Percentiles rank a stretch among this genome's conserved stretches.
phyloP scores from a whole-genome alignment of 2,888 invertebrate genomes.

The Cybosia mesomella region DNA sequence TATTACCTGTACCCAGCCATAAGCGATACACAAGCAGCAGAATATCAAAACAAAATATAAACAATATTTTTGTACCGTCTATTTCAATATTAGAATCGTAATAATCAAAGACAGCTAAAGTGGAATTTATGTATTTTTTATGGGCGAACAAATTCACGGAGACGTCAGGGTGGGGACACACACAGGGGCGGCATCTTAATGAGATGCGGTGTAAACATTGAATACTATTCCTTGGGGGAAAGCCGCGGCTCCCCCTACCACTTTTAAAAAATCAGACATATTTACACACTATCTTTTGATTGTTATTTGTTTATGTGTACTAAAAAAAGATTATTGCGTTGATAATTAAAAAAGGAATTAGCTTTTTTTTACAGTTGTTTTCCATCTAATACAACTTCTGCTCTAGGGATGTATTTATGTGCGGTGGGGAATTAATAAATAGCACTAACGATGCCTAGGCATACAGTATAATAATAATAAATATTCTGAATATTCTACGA shows the following conservation, averaged over 20 bases:
- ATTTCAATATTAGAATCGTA: constrained; percentile 41
- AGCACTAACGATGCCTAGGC: no score
- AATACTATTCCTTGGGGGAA: constrained; percentile 71
- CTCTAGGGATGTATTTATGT: background rate
- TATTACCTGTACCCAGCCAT: no score
- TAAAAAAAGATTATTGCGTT: constrained; percentile 29
- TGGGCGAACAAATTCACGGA: constrained; percentile 69
- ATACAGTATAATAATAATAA: no score
- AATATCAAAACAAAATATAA: background rate
- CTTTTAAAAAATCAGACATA: constrained; percentile 49
- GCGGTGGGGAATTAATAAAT: no score
- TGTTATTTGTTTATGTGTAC: constrained; percentile 40
- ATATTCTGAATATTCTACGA: no score
- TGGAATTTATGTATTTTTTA: constrained; percentile 76
- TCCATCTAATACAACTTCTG: background rate
- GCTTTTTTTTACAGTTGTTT: background rate
- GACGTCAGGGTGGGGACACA: constrained; percentile 42
- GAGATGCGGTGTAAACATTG: constrained; percentile 79
- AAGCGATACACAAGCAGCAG: no score
- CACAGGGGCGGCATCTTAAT: constrained; percentile 67
- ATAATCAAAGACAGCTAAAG: constrained; percentile 56
- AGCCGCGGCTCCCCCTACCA: constrained; percentile 54
- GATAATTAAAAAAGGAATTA: constrained; percentile 12
- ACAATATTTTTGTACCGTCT: constrained; percentile 7
- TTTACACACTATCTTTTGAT: constrained; percentile 55